phyloP scores from a whole-genome alignment of 2,113 vertebrate species.

The Sebastes fasciatus region DNA sequence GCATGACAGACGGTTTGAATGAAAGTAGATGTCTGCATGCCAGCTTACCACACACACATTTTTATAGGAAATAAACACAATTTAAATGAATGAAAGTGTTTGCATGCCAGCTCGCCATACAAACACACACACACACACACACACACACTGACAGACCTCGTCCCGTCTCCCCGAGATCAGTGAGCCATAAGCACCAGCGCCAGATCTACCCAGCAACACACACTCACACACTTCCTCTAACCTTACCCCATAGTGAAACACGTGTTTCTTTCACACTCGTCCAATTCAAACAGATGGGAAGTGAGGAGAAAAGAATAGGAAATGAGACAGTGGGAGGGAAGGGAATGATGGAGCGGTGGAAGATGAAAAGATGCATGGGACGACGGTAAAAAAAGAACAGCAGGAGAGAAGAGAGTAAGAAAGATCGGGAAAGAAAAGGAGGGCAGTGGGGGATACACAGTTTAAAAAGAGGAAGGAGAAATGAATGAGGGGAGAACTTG shows the following conservation, averaged over 20 bases:
- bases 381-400: conserved; percentile 31
- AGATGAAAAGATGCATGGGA: conserved; percentile 43
- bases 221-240: conserved; percentile 13
- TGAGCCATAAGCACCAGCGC: conserved; percentile 41
- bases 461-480: conserved; percentile 14
- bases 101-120: neutral
- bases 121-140: neutral
- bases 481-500: conserved; percentile 11
- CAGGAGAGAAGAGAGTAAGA: conserved; percentile 17
- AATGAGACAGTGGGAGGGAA: conserved; percentile 47
- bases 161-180: conserved; percentile 26
- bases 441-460: neutral
- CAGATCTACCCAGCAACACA: conserved; percentile 76
- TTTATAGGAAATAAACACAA: conserved; percentile 8
- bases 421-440: conserved; percentile 7
- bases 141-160: conserved; percentile 14
- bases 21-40: conserved; percentile 27
- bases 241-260: conserved; percentile 51
- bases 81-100: neutral
- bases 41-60: neutral
- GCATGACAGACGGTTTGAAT: conserved; percentile 33
- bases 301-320: conserved; percentile 49
- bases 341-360: conserved; percentile 40
- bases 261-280: conserved; percentile 52
- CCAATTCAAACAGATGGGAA: conserved; percentile 52